Percentiles rank a stretch among this genome's conserved stretches.
These are phyloP conservation scores for Pelodiscus sinensis DNA, from an alignment of 2,113 vertebrate species.

Conservation along the genomic window DNA sequence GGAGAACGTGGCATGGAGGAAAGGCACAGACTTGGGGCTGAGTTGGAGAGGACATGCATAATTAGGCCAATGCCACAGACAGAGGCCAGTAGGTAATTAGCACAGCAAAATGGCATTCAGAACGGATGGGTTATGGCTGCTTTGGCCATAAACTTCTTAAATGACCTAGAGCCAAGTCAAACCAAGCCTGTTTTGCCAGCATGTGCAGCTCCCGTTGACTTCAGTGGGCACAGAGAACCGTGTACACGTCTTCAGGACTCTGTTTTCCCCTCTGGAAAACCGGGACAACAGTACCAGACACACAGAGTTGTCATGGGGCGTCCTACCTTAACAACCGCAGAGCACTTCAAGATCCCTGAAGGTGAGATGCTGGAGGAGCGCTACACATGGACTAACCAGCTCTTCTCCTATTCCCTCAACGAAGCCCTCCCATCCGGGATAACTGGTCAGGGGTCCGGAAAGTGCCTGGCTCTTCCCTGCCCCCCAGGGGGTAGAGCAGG, in stretches of 20 bases:
- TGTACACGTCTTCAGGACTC: neutral
- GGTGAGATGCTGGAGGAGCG: neutral
- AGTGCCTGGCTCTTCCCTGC: constrained; percentile 1
- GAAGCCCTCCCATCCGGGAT: neutral
- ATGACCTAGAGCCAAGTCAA: accelerated
- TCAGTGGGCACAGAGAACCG: neutral
- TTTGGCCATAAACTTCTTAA: accelerated
- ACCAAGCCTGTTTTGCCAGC: neutral
- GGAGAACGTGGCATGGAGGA: neutral
- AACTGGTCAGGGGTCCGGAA: constrained; percentile 7
- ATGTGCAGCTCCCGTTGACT: accelerated
- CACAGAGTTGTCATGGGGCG: accelerated
- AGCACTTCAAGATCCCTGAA: neutral
- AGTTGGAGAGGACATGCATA: neutral
- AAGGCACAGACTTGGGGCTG: neutral
- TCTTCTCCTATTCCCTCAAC: neutral
- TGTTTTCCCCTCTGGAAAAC: accelerated
- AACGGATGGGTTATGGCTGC: neutral
- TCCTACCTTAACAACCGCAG: accelerated
- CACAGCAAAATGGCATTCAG: neutral
- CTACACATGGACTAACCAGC: constrained; percentile 34
- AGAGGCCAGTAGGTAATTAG: neutral
- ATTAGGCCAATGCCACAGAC: neutral
- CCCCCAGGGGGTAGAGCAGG: neutral
- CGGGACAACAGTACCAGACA: accelerated